Evolutionary conservation across 2,888 invertebrate genomes (phyloP).

Genomic region (Mimachlamys varia): DNA sequence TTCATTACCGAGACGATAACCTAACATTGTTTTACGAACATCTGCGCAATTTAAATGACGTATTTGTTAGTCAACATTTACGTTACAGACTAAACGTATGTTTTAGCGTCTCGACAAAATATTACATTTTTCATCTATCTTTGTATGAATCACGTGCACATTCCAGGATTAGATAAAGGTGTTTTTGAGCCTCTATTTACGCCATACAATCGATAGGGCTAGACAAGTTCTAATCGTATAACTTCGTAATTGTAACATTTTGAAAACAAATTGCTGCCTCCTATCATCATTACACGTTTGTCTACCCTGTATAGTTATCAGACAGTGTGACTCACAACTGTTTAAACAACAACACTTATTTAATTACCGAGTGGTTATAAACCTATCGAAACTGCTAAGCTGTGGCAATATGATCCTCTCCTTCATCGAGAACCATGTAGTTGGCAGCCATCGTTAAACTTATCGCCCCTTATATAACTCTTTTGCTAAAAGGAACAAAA

Average conservation of each 20-base stretch:
- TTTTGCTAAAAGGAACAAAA: background rate
- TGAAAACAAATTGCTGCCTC: slow-evolving; percentile 11
- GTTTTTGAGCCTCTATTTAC: background rate
- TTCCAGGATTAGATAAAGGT: background rate
- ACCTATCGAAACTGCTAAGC: background rate
- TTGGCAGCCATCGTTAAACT: background rate
- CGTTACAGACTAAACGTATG: too few relatives aligned
- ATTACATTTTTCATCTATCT: background rate
- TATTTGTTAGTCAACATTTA: too few relatives aligned
- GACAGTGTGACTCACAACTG: background rate
- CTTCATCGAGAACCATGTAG: background rate
- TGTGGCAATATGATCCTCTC: background rate
- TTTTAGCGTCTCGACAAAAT: too few relatives aligned
- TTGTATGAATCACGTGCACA: background rate
- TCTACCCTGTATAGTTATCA: background rate
- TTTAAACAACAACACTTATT: slow-evolving; percentile 8
- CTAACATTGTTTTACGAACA: too few relatives aligned
- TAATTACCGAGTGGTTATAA: background rate
- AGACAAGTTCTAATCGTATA: background rate
- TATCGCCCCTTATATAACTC: background rate
- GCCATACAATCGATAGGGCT: background rate
- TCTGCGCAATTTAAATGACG: too few relatives aligned
- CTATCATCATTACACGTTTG: background rate
- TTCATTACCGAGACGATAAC: too few relatives aligned
- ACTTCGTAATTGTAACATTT: background rate